Base-by-base conservation (phyloP, 1,140 invertebrate species). In the Campoletis sonorensis region DNA sequence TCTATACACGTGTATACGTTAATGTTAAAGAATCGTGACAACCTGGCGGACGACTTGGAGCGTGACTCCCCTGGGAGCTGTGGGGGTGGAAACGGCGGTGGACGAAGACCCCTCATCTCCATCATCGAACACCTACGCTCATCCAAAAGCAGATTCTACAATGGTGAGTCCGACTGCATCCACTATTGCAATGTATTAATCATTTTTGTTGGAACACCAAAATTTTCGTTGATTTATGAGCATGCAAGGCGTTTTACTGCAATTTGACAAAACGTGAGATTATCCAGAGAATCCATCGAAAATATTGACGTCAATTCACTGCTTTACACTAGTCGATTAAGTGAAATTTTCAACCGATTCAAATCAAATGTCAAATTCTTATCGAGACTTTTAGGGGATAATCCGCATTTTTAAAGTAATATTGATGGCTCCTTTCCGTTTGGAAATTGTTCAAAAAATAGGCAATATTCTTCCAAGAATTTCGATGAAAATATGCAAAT, bases 41-140 rank as follows among this genome's bases (percentile, higher is more conserved):
- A 88, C 87, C 89, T 90, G 89, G 89, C 89, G 89, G 83, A 90
- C 87, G 81, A 86, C 77, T 86, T 86, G 83, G 85, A 88, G 75
- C 88, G 86, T 71, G 85, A 88, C 84, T 86, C 84, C 84, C 84
- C 85, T 84, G 86, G 88, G 88, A 89, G 88, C 83, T 86, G 85
- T 84, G 87, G 86, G 85, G 86, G 88, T 85, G 84, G 83, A 68
- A 84, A 87, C 84, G 84, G 84, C 79, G 83, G 73, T 72, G 87
- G 87, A 82, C 88, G 89, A 76, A 87, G 84, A 83, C 87, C 87
- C 80, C 88, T 90, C 76, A 88, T 81, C 82, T 89, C 88, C 84
- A 90, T 90, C 79, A 89, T 90, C 84, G 88, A 90, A 77, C 88
- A 89, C 84, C 86, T 89, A 84, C 86, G 87, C 77, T 85, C 84